Conservation (phyloP, 2,888 invertebrate genomes). For the Caenorhabditis panamensis region DNA sequence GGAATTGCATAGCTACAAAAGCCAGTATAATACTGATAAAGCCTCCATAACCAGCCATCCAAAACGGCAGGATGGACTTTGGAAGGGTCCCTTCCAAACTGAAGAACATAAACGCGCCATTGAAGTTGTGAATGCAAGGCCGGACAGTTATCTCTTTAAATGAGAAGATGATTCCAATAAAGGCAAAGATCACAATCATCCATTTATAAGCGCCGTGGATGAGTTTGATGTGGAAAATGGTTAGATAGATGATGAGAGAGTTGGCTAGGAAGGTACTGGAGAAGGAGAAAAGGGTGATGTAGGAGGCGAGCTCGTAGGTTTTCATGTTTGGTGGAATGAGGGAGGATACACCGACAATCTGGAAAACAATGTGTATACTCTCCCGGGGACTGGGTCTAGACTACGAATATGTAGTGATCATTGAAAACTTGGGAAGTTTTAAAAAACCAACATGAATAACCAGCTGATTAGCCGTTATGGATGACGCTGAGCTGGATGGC, state of each 20-base stretch:
- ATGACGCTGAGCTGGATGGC: too few species aligned
- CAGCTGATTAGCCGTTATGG: too few species aligned
- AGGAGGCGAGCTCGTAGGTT: background rate
- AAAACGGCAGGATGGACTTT: too few species aligned
- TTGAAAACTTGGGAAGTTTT: too few species aligned
- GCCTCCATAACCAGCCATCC: too few species aligned
- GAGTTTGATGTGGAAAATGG: slow-evolving; percentile 10
- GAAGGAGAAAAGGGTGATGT: background rate
- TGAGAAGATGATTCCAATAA: slow-evolving; percentile 1
- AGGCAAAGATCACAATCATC: slow-evolving; percentile 7
- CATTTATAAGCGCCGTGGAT: slow-evolving; percentile 11
- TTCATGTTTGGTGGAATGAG: background rate
- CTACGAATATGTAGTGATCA: too few species aligned
- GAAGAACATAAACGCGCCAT: background rate
- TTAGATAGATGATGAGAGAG: slow-evolving; percentile 7
- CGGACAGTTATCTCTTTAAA: background rate
- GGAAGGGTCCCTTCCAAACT: background rate
- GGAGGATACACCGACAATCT: too few species aligned
- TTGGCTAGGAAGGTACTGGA: background rate
- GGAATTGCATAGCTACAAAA: too few species aligned
- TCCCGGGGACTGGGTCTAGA: too few species aligned
- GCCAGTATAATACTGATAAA: too few species aligned
- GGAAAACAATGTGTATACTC: too few species aligned
- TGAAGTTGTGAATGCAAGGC: background rate
- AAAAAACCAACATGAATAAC: too few species aligned